A percentile compares a stretch with the other conserved stretches of the same genome.
Conservation (phyloP, 2,113 vertebrate genomes). For the Pomatorhinus ruficollis region DNA sequence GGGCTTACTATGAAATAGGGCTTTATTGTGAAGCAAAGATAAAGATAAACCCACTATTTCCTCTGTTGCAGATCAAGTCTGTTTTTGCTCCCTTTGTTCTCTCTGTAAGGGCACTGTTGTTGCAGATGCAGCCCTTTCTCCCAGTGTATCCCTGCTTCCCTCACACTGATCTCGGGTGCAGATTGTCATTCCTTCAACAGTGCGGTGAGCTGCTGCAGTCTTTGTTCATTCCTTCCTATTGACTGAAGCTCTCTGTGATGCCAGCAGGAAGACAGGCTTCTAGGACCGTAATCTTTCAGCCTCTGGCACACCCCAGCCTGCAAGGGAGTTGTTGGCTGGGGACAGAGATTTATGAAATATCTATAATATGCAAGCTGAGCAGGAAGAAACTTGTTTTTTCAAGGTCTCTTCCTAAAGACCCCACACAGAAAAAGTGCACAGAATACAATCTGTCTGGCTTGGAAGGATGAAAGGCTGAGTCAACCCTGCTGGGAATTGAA, state of each 20-base stretch:
- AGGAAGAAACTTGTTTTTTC: conserved; percentile 48
- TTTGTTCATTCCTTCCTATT: conserved; percentile 21
- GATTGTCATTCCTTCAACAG: not conserved
- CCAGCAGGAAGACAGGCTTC: conserved; percentile 4
- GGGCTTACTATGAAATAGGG: not conserved
- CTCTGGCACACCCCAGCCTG: not conserved
- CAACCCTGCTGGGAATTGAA: conserved; percentile 35
- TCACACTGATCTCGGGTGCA: not conserved
- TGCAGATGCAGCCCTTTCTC: not conserved
- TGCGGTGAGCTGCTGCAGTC: not conserved
- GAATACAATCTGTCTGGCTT: conserved; percentile 22
- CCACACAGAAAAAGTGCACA: conserved; percentile 37
- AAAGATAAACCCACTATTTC: not conserved
- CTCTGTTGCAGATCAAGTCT: not conserved
- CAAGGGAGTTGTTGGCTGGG: not conserved
- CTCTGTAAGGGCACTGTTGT: not conserved
- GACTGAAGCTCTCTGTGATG: not conserved
- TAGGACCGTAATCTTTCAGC: not conserved
- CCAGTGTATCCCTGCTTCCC: not conserved
- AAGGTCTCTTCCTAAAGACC: conserved; percentile 45
- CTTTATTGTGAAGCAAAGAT: not conserved
- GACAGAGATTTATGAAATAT: conserved; percentile 23
- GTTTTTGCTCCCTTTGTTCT: not conserved
- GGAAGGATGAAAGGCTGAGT: conserved; percentile 57
- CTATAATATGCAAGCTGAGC: not conserved